A percentile compares a stretch with the other conserved stretches of the same genome.
Conservation (phyloP, 2,888 invertebrate species). For the Melanargia galathea region DNA sequence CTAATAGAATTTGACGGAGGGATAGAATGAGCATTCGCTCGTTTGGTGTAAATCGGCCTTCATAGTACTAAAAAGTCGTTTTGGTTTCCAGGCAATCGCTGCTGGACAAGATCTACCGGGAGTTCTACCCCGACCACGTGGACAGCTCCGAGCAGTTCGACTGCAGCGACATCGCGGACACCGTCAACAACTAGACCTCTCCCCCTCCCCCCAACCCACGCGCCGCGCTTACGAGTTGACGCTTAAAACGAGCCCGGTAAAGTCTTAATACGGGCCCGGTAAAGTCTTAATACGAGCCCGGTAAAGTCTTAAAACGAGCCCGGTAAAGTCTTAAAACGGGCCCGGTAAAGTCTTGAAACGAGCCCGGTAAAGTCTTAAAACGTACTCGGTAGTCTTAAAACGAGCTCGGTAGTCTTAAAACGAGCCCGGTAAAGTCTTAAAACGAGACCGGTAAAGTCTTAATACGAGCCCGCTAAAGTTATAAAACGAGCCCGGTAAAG, state of each 20-base stretch:
- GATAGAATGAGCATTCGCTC: too few species aligned
- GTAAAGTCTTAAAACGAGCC: slow-evolving; percentile 38
- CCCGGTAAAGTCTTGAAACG: slow-evolving; percentile 32
- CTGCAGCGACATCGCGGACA: slow-evolving; percentile 61
- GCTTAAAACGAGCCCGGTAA: slow-evolving; percentile 35
- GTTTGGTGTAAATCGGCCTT: too few species aligned
- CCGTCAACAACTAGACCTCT: background rate
- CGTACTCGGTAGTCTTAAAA: slow-evolving; percentile 31
- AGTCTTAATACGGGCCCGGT: background rate
- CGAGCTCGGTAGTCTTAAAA: slow-evolving; percentile 1
- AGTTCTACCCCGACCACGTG: slow-evolving; percentile 88
- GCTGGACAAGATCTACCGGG: slow-evolving; percentile 90
- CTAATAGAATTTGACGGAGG: too few species aligned
- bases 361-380: background rate
- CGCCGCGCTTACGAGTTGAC: slow-evolving; percentile 33
- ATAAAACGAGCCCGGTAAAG: too few species aligned
- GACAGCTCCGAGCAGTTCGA: slow-evolving; percentile 83
- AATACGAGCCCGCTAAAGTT: background rate
- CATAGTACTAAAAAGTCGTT: too few species aligned
- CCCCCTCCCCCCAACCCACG: background rate
- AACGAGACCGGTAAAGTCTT: slow-evolving; percentile 17
- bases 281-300: too few species aligned
- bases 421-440: slow-evolving; percentile 29
- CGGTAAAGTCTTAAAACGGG: too few species aligned
- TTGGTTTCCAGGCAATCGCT: slow-evolving; percentile 85